These are phyloP conservation scores for Chloropsis hardwickii DNA, from an alignment of 2,113 vertebrate genomes.

Conservation along the genomic window DNA sequence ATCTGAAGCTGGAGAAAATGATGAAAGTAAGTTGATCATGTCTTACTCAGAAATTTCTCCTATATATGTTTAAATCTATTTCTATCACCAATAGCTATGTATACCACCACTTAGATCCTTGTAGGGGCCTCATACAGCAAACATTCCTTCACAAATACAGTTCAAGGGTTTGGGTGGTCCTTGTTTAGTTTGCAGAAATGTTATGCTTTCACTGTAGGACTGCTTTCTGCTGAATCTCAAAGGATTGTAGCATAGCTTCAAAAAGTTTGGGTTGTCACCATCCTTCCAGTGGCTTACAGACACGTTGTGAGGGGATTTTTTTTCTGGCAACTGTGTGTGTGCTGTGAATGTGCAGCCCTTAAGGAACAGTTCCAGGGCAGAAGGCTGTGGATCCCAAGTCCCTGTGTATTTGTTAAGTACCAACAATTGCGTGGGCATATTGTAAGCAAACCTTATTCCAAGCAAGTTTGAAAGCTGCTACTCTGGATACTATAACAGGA, in stretches of 20 bases:
- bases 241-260: not conserved
- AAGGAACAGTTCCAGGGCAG: not conserved
- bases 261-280: not conserved
- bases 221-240: not conserved
- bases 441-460: not conserved
- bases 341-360: not conserved
- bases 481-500: not conserved
- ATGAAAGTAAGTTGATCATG: conserved; percentile 85
- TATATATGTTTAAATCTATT: not conserved
- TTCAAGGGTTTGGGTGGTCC: not conserved
- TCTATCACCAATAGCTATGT: not conserved
- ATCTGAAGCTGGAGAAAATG: conserved; percentile 89
- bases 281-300: not conserved
- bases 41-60: not conserved
- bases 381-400: not conserved
- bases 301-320: not conserved
- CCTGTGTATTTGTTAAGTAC: not conserved
- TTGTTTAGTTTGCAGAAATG: not conserved
- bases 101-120: not conserved
- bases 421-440: not conserved
- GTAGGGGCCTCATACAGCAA: not conserved
- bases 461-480: not conserved
- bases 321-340: not conserved
- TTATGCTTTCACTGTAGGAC: accelerated
- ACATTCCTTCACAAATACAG: not conserved